A percentile compares a stretch with the other conserved stretches of the same genome.
Conservation (phyloP, 1,140 invertebrate species). For the Eupeodes corollae region DNA sequence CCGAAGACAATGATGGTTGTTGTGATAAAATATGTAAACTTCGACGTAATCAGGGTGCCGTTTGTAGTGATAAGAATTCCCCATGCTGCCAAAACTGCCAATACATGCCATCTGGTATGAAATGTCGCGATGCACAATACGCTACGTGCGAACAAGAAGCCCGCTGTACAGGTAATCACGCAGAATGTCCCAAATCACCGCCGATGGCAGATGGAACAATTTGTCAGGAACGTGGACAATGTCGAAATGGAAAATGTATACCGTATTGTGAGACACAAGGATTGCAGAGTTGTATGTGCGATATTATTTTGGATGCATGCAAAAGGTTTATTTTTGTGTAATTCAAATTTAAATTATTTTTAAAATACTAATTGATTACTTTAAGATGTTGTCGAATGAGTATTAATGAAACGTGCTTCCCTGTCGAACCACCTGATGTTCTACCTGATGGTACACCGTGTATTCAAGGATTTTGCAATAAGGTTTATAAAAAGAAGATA, state of each 20-base stretch:
- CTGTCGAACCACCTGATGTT: slow-evolving; percentile 74
- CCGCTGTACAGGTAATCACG: slow-evolving; percentile 54
- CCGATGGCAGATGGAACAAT: slow-evolving; percentile 74
- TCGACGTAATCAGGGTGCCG: slow-evolving; percentile 62
- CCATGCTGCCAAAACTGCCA: slow-evolving; percentile 85
- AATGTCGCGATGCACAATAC: slow-evolving; percentile 78
- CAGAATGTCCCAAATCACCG: slow-evolving; percentile 55
- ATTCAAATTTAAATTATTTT: not conserved
- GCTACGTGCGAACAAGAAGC: slow-evolving; percentile 84
- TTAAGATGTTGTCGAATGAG: slow-evolving; percentile 74
- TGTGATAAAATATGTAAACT: slow-evolving; percentile 89
- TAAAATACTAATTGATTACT: not conserved
- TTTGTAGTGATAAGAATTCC: slow-evolving; percentile 89
- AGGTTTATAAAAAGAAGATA: slow-evolving; percentile 43
- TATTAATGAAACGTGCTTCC: slow-evolving; percentile 82
- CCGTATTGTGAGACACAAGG: slow-evolving; percentile 89
- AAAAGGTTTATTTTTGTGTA: slow-evolving; percentile 15
- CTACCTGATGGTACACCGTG: slow-evolving; percentile 89
- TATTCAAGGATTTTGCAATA: slow-evolving; percentile 90
- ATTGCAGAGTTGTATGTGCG: slow-evolving; percentile 88
- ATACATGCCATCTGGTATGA: slow-evolving; percentile 64
- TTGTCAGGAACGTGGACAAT: slow-evolving; percentile 81
- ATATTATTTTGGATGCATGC: slow-evolving; percentile 58
- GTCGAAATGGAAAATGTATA: slow-evolving; percentile 72
- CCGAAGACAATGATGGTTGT: slow-evolving; percentile 82